Conservation (phyloP, 2,797 vertebrate genomes). For the Protonibea diacanthus region DNA sequence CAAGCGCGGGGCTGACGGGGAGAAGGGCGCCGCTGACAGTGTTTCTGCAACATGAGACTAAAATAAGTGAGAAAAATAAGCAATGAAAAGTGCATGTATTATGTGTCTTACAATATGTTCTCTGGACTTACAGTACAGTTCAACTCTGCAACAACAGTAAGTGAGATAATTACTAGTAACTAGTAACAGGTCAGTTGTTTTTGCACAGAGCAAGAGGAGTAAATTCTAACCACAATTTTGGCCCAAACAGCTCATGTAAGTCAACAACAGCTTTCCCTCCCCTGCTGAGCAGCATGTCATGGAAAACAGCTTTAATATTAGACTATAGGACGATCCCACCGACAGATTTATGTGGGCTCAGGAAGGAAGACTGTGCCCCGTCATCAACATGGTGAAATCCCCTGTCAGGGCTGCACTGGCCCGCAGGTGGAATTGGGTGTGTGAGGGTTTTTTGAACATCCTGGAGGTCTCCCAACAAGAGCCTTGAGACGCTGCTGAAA, state of each 20-base stretch:
- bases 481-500: slow-evolving; percentile 64
- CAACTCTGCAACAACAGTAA: slow-evolving; percentile 15
- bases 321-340: slow-evolving; percentile 72
- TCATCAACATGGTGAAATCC: slow-evolving; percentile 81
- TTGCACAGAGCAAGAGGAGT: slow-evolving; percentile 24
- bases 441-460: slow-evolving; percentile 79
- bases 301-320: slow-evolving; percentile 84
- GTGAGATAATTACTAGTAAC: neutral
- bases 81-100: neutral
- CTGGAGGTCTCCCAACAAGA: slow-evolving; percentile 76
- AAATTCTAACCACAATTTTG: slow-evolving; percentile 23
- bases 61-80: slow-evolving; percentile 7
- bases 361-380: slow-evolving; percentile 84
- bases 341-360: slow-evolving; percentile 88
- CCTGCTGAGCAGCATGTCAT: slow-evolving; percentile 66
- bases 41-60: neutral
- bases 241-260: slow-evolving; percentile 17
- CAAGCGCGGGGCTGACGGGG: slow-evolving; percentile 11
- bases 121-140: neutral
- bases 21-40: slow-evolving; percentile 20
- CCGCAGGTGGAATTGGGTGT: slow-evolving; percentile 76
- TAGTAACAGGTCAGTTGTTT: slow-evolving; percentile 18
- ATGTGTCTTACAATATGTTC: neutral
- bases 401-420: slow-evolving; percentile 70
- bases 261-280: slow-evolving; percentile 63